phyloP scores from a whole-genome alignment of 2,113 vertebrate species.

The Hucho hucho region DNA sequence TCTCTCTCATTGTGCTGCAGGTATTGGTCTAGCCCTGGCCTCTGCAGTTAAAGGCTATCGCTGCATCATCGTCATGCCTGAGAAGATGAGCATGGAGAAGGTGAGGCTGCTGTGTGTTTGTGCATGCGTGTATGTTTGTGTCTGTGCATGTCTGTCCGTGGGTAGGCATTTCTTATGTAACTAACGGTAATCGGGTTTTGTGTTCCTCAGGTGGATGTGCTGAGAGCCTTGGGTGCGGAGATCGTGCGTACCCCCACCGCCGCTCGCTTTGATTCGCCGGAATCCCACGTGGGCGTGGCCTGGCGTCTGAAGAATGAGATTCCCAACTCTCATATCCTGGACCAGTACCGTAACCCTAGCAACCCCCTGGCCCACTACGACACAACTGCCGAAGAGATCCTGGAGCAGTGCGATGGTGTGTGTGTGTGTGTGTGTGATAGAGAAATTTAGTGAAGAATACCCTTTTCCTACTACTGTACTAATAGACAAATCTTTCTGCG shows the following conservation, averaged over 20 bases:
- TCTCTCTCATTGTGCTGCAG: slow-evolving; percentile 50
- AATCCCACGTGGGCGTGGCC: slow-evolving; percentile 94
- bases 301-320: slow-evolving; percentile 96
- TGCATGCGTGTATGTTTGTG: not conserved
- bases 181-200: not conserved
- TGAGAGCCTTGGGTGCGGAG: slow-evolving; percentile 91
- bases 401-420: slow-evolving; percentile 89
- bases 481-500: not conserved
- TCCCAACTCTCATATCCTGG: slow-evolving; percentile 90
- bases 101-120: slow-evolving; percentile 58
- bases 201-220: slow-evolving; percentile 84
- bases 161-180: not conserved
- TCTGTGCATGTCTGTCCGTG: not conserved
- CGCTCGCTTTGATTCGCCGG: slow-evolving; percentile 92
- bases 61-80: slow-evolving; percentile 96
- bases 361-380: slow-evolving; percentile 95
- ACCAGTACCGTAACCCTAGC: slow-evolving; percentile 96
- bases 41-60: slow-evolving; percentile 95
- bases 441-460: too few species aligned
- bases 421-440: not conserved
- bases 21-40: slow-evolving; percentile 90
- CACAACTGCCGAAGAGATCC: slow-evolving; percentile 91
- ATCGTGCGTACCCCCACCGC: slow-evolving; percentile 93
- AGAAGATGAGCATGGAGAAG: slow-evolving; percentile 98
- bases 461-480: too few species aligned